phyloP scores from a whole-genome alignment of 2,113 vertebrate species.

The Oreotragus oreotragus region DNA sequence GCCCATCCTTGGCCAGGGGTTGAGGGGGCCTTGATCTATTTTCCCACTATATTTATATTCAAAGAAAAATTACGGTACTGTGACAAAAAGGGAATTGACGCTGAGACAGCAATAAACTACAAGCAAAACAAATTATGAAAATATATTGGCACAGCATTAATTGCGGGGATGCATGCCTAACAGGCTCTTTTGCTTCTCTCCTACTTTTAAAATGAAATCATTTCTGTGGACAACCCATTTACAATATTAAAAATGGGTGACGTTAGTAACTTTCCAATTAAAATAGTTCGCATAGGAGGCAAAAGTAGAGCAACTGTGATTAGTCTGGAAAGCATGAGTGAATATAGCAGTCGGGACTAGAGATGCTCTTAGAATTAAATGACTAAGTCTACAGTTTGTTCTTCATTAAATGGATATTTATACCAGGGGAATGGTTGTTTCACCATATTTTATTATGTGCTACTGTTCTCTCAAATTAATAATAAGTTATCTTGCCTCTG shows the following conservation, averaged over 20 bases:
- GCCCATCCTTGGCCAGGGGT: background rate
- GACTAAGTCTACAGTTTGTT: background rate
- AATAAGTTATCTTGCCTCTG: background rate
- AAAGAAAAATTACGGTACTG: background rate
- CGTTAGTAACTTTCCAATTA: background rate
- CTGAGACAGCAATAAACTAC: background rate
- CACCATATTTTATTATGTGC: background rate
- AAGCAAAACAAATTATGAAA: background rate
- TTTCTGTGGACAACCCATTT: background rate
- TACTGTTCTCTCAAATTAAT: constrained; percentile 14
- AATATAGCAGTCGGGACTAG: background rate
- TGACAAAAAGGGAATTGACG: background rate
- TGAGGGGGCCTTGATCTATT: background rate
- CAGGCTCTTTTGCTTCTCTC: background rate
- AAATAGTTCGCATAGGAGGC: background rate
- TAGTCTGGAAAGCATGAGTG: background rate
- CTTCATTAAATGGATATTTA: constrained; percentile 24
- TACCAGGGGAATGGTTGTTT: background rate
- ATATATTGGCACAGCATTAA: background rate
- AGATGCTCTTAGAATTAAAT: background rate
- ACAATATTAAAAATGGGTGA: background rate
- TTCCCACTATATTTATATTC: background rate
- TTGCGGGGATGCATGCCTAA: background rate
- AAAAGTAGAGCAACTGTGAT: background rate
- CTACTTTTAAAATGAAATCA: background rate